Evolutionary conservation across 2,113 vertebrate genomes (phyloP).

Genomic region (Emydocephalus ijimae): DNA sequence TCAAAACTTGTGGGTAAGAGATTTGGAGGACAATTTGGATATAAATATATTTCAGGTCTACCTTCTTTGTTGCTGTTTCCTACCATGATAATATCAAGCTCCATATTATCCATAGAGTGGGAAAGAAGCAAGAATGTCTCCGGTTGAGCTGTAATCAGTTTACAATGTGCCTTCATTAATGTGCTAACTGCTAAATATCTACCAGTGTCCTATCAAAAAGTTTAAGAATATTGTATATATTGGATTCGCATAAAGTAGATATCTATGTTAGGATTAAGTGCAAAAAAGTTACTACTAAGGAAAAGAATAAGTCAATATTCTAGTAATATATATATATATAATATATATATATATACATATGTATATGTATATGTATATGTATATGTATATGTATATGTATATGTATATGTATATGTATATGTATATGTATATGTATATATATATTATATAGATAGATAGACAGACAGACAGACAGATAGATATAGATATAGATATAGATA

Average conservation of each 20-base stretch:
- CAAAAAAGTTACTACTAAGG: slow-evolving; percentile 41
- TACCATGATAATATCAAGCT: background rate
- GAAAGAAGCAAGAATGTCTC: background rate
- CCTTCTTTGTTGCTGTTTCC: background rate
- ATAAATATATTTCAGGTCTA: background rate
- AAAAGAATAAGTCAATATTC: slow-evolving; percentile 22
- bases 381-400: too few species aligned
- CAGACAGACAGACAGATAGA: too few species aligned
- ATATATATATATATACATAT: too few species aligned
- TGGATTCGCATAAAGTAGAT: background rate
- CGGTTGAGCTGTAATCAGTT: background rate
- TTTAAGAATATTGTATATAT: background rate
- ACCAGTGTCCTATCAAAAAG: fast-evolving
- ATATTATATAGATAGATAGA: too few species aligned
- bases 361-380: too few species aligned
- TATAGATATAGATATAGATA: too few species aligned
- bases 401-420: too few species aligned
- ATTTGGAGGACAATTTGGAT: background rate
- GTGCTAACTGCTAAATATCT: background rate
- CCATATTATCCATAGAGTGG: background rate
- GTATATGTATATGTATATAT: too few species aligned
- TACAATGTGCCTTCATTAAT: background rate
- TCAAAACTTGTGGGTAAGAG: background rate
- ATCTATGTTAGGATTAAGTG: background rate
- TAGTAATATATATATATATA: background rate